phyloP scores from a whole-genome alignment of 2,888 invertebrate genomes.

The Eilema sororculum region DNA sequence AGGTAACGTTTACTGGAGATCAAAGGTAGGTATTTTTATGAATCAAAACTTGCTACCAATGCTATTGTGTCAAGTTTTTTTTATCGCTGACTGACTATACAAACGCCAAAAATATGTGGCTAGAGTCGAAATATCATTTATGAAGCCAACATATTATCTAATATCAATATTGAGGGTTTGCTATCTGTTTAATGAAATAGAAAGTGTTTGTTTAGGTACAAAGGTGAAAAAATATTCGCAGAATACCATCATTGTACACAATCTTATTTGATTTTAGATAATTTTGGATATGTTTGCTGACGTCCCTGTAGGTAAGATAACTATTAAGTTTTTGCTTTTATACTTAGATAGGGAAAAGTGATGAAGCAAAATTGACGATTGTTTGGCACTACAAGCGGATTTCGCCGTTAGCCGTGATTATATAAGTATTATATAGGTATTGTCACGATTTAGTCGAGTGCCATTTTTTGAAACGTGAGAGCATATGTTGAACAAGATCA shows the following conservation, averaged over 20 bases:
- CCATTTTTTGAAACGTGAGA: too few species aligned
- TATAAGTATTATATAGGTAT: too few species aligned
- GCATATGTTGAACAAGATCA: too few species aligned
- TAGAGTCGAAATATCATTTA: not conserved
- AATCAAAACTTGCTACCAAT: not conserved
- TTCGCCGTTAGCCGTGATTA: too few species aligned
- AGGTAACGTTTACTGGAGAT: constrained; percentile 52
- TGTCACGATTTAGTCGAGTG: too few species aligned
- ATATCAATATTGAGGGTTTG: constrained; percentile 25
- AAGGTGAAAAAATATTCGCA: constrained; percentile 57
- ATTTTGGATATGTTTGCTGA: constrained; percentile 41
- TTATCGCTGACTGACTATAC: not conserved
- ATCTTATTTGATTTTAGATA: constrained; percentile 55
- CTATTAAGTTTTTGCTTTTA: constrained; percentile 10
- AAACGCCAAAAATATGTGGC: not conserved
- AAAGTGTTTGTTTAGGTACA: constrained; percentile 65
- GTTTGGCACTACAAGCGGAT: too few species aligned
- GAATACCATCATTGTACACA: constrained; percentile 68
- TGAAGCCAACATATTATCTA: constrained; percentile 21
- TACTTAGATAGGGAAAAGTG: not conserved
- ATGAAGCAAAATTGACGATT: not conserved
- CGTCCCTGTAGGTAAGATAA: constrained; percentile 26
- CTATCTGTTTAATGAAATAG: constrained; percentile 21
- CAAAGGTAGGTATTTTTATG: constrained; percentile 39
- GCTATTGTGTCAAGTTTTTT: not conserved